phyloP scores from a whole-genome alignment of 2,797 vertebrate species.

The Buphagus erythrorhynchus region DNA sequence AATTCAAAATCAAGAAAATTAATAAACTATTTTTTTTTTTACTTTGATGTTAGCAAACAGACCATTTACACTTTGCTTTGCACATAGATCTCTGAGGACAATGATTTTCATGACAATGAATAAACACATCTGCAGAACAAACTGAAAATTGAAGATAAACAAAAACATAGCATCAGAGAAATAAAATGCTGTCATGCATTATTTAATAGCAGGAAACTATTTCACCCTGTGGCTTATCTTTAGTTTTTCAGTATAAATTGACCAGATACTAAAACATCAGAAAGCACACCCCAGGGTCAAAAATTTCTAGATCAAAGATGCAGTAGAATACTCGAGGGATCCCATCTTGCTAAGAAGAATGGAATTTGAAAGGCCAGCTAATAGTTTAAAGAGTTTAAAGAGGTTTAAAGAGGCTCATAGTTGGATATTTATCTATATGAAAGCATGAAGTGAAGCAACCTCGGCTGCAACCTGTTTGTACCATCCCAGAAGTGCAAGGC shows the following conservation, averaged over 20 bases:
- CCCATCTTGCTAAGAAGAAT: not conserved
- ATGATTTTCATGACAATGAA: not conserved
- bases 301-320: not conserved
- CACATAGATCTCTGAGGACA: conserved; percentile 40
- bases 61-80: conserved; percentile 21
- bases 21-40: conserved; percentile 12
- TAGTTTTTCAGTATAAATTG: not conserved
- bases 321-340: not conserved
- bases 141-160: conserved; percentile 8
- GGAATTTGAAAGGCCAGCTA: not conserved
- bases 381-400: too few species aligned
- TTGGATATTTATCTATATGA: not conserved
- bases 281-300: not conserved
- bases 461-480: not conserved
- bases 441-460: not conserved
- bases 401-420: not conserved
- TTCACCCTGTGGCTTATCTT: conserved; percentile 27
- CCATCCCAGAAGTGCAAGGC: not conserved
- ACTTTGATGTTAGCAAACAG: conserved; percentile 50
- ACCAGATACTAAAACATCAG: not conserved
- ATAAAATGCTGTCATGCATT: not conserved
- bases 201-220: conserved; percentile 52
- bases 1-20: conserved; percentile 43
- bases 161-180: not conserved
- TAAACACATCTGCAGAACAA: conserved; percentile 33